Evolutionary conservation across 2,888 invertebrate species (phyloP), one percentile per base, ranked within the genome.

Genomic region (Trimorus sp.): DNA sequence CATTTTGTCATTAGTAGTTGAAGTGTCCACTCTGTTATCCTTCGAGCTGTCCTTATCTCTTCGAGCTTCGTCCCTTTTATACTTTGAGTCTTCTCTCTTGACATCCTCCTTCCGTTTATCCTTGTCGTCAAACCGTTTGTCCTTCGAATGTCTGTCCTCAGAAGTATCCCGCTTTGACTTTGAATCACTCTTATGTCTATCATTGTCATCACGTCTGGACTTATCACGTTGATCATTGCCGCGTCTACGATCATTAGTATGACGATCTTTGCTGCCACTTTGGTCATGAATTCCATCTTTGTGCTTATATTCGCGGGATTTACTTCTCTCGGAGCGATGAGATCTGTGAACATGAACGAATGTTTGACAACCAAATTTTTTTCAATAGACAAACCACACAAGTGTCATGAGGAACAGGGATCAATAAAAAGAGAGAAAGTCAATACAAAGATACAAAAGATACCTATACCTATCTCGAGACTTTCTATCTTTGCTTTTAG

Each of bases 261-360:
- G 45, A 59, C 69, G 82, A 37, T 84, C 83, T 70, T 68, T 83
- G n/a, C 76, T 77, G n/a, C 45, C 68, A 73, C 84, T 85, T 73
- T 82, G 81, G 36, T 86, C 86, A 15, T 85, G 79, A 48, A 79
- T 84, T 53, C 86, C 86, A 42, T 88, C 86, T 62, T 84, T 87
- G 15, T 75, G 79, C 73, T 87, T 87, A 40, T 83, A 56, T 49
- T 87, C 87, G 16, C 86, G 77, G 73, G 88, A 87, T 74, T 79
- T 85, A 15, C 54, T 65, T 69, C 79, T 60, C 0, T 83, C 83
- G 2, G 73, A 68, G 11, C 75, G 69, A 40, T 69, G 59, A 42
- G 48, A 68, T 38, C 82, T 82, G 36, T 15, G 5, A 81, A 59
- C 15, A 26, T 26, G 26, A 26, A 1, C 4, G 26, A 26, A 3